Base-by-base conservation (phyloP, 2,113 vertebrate genomes). In the Pseudopodoces humilis region DNA sequence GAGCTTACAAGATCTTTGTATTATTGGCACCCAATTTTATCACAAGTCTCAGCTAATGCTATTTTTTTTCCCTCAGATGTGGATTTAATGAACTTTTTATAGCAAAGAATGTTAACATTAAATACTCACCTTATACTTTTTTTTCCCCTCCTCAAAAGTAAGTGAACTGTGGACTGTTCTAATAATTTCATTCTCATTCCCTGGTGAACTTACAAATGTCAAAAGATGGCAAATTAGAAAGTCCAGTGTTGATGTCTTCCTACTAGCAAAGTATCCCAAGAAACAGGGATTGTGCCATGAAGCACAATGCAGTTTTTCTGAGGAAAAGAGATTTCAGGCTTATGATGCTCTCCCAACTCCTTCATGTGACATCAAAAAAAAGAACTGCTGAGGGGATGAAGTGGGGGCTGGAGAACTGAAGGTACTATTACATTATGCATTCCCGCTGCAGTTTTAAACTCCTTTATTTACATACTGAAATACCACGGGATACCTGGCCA, bases 401-500 rank as follows among this genome's bases (percentile, higher is more conserved):
- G 44, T 14, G 33, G 30, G 49, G 78, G 33, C 59, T 74, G 33
- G 9, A n/a, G 41, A 30, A 52, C 60, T 37, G 64, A 72, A 70
- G 62, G 43, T 33, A 8, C 3, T 1, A 8, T 63, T 37, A 27
- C 35, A 35, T 24, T 39, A 7, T 0, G 1, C 9, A 6, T 43
- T 83, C 67, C 62, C 67, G 67, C n/a, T 58, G 44, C 10, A 19
- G 62, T 47, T 92, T 58, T 35, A 25, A 86, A 55, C 13, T 27
- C 44, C 5, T 10, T 81, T 85, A 63, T 90, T 82, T 71, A 28
- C 67, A 50, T 18, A 5, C 33, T 60, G 14, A 80, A 88, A 68
- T 52, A 39, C 21, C 35, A 15, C 8, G 46, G 64, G 44, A 15
- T 62, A 43, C 17, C 65, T 88, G 65, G 23, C 62, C 3, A 6